Evolutionary conservation across 1,140 invertebrate genomes (phyloP).

Genomic region (Drosophila orosa): DNA sequence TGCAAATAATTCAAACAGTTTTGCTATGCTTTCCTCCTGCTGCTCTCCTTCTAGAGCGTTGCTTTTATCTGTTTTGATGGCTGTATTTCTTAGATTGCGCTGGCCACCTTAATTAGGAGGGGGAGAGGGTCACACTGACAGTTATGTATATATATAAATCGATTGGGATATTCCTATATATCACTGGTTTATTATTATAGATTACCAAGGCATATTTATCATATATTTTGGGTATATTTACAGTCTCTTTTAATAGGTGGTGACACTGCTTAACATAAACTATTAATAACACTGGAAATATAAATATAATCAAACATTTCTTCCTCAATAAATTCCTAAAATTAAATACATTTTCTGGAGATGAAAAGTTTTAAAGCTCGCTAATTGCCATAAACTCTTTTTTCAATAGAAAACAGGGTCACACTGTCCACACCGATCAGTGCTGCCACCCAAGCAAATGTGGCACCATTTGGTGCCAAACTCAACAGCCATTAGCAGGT

Average conservation of each 20-base stretch:
- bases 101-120: constrained; percentile 12
- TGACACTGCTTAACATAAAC: neutral
- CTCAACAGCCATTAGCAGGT: constrained; percentile 47
- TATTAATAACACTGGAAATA: neutral
- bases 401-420: neutral
- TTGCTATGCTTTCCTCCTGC: constrained; percentile 18
- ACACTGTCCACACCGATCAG: constrained; percentile 35
- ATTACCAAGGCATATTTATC: neutral
- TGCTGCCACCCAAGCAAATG: constrained; percentile 12
- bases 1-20: constrained; percentile 77
- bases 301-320: neutral
- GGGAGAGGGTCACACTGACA: neutral
- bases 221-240: neutral
- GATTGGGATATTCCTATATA: neutral
- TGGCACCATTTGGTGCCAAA: constrained; percentile 19
- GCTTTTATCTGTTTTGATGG: constrained; percentile 41
- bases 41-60: neutral
- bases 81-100: constrained; percentile 35
- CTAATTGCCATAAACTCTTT: neutral
- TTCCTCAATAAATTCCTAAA: neutral
- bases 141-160: neutral
- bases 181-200: neutral
- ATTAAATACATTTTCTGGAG: neutral
- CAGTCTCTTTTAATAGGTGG: neutral
- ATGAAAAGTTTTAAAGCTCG: neutral